Evolutionary conservation across 1,140 invertebrate genomes (phyloP), one percentile per base, ranked within the genome.

Genomic region (Callitettix versicolor): DNA sequence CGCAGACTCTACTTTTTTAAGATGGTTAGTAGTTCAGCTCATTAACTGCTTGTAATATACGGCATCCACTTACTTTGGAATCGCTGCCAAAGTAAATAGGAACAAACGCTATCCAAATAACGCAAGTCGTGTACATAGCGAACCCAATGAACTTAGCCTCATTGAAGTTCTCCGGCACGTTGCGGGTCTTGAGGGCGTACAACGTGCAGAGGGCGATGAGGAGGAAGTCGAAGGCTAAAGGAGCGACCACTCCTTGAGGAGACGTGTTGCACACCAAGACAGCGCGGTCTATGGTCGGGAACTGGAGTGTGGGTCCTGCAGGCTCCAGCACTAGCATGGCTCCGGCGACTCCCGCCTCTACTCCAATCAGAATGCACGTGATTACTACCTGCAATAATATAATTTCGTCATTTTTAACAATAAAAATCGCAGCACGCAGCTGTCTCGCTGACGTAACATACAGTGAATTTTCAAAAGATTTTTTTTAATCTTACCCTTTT

Each of bases 91-190:
- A 87, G 69, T 90, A 90, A 56, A 91, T 87, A 1, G 88, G 84
- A 7, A 91, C 75, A 68, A 92, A 92, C n/a, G 88, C 88, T 20
- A 87, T 71, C 88, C 88, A 92, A 56, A 91, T 88, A 14, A 92
- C 86, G 59, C 88, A 84, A 0, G 88, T 92, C 0, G 88, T 88
- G 66, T 91, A 92, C 86, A 89, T 91, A 2, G 86, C 84, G 60
- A 88, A 88, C 12, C 85, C 86, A 57, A 88, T 88, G 63, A 86
- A 88, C 68, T 87, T 86, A 0, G 85, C 84, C 65, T 88, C 86
- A 69, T 91, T 92, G 66, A 91, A 91, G 67, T 91, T 92, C 69
- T 90, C 89, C 0, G 89, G 89, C 38, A 92, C 77, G 64, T 90
- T 91, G 14, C 89, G 69, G 0, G 89, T 91, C 69, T 91, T 91